Evolutionary conservation across 2,113 vertebrate genomes (phyloP).

Genomic region (Semicossyphus pulcher): DNA sequence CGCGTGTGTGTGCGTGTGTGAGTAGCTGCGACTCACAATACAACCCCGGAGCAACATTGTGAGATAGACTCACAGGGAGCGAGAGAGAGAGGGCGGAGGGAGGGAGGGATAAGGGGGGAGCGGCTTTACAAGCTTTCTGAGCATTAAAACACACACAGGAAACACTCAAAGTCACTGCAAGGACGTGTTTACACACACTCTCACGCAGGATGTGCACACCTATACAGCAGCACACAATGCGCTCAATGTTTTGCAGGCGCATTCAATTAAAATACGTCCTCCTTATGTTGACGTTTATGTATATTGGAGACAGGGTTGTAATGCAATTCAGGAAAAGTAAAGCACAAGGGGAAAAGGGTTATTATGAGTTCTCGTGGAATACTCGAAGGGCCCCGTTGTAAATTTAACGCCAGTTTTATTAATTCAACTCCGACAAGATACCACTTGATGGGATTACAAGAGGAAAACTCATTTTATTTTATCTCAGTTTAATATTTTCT

Average conservation of each 20-base stretch:
- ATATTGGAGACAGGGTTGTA: not conserved
- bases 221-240: too few species aligned
- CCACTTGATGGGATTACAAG: conserved; percentile 1
- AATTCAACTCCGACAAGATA: not conserved
- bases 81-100: not conserved
- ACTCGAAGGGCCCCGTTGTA: not conserved
- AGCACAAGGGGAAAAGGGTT: not conserved
- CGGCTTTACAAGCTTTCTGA: conserved; percentile 7
- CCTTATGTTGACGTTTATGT: not conserved
- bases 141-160: not conserved
- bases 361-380: not conserved
- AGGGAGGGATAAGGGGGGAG: not conserved
- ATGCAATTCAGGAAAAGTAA: conserved; percentile 1
- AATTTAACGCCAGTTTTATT: not conserved
- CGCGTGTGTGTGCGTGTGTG: conserved; percentile 16
- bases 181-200: conserved; percentile 10
- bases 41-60: conserved; percentile 40
- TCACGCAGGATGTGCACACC: too few species aligned
- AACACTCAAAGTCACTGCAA: conserved; percentile 20
- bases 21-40: conserved; percentile 29
- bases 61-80: conserved; percentile 21
- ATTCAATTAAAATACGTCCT: not conserved
- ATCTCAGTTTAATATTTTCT: not conserved
- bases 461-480: conserved; percentile 10
- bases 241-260: not conserved